These are phyloP conservation scores for Larimichthys crocea DNA, from an alignment of 2,113 vertebrate species.

Conservation along the genomic window DNA sequence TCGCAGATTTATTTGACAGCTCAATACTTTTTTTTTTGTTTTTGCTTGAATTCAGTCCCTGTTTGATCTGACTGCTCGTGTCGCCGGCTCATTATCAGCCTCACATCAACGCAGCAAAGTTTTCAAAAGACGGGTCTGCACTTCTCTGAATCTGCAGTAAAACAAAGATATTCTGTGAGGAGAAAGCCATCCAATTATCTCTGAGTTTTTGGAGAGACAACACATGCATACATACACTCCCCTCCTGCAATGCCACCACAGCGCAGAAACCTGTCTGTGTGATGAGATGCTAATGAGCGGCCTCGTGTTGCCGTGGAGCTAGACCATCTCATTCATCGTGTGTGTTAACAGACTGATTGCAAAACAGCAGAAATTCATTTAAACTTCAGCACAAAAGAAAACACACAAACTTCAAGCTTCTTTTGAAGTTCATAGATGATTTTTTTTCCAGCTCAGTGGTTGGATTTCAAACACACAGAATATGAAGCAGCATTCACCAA, in stretches of 20 bases:
- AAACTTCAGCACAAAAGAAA: neutral
- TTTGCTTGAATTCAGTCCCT: conserved; percentile 12
- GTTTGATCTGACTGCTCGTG: conserved; percentile 4
- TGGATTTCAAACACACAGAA: conserved; percentile 26
- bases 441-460: neutral
- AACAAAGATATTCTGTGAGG: conserved; percentile 3
- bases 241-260: conserved; percentile 31
- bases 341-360: conserved; percentile 51
- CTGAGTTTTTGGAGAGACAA: conserved; percentile 28
- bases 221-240: conserved; percentile 6
- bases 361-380: conserved; percentile 11
- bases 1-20: conserved; percentile 15
- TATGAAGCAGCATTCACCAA: neutral
- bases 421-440: neutral
- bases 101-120: neutral
- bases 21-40: conserved; percentile 7
- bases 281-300: conserved; percentile 65
- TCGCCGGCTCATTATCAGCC: conserved; percentile 43
- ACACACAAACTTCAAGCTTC: neutral
- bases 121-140: conserved; percentile 9
- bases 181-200: conserved; percentile 44
- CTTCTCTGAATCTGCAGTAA: conserved; percentile 11
- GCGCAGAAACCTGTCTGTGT: conserved; percentile 41
- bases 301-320: conserved; percentile 14
- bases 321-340: conserved; percentile 31